phyloP scores from a whole-genome alignment of 2,797 vertebrate genomes.

The Tadarida brasiliensis region DNA sequence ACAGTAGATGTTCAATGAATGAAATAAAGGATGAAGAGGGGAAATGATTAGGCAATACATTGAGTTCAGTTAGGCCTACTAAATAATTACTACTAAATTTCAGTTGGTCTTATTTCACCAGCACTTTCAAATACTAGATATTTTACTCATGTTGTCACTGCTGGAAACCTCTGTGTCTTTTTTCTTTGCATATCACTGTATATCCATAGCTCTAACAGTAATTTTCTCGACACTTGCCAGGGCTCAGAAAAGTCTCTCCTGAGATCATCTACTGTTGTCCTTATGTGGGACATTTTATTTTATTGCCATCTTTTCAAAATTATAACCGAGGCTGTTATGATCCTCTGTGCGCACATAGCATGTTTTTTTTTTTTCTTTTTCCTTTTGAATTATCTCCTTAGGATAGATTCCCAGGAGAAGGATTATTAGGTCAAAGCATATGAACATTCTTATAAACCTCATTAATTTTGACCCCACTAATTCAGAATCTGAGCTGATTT shows the following conservation, averaged over 20 bases:
- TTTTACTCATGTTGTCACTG: neutral
- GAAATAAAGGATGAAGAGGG: neutral
- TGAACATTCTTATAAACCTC: slow-evolving; percentile 63
- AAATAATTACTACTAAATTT: slow-evolving; percentile 40
- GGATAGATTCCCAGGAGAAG: slow-evolving; percentile 65
- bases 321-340: neutral
- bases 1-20: neutral
- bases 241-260: neutral
- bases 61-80: slow-evolving; percentile 8
- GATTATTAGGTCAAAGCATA: slow-evolving; percentile 73
- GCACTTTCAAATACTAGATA: neutral
- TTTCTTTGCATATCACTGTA: neutral
- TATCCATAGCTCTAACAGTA: neutral
- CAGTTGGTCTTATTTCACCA: slow-evolving; percentile 1
- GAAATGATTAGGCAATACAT: neutral
- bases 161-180: neutral
- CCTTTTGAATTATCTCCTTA: slow-evolving; percentile 70
- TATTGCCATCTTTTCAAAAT: slow-evolving; percentile 43
- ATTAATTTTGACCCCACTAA: slow-evolving; percentile 75
- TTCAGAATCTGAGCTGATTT: slow-evolving; percentile 72
- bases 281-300: slow-evolving; percentile 50
- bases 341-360: neutral
- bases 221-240: neutral
- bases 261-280: slow-evolving; percentile 24
- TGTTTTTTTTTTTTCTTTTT: slow-evolving; percentile 66